Base-by-base conservation (phyloP, 92 coral and sea anemone genomes). In the Heliopora coerulea region DNA sequence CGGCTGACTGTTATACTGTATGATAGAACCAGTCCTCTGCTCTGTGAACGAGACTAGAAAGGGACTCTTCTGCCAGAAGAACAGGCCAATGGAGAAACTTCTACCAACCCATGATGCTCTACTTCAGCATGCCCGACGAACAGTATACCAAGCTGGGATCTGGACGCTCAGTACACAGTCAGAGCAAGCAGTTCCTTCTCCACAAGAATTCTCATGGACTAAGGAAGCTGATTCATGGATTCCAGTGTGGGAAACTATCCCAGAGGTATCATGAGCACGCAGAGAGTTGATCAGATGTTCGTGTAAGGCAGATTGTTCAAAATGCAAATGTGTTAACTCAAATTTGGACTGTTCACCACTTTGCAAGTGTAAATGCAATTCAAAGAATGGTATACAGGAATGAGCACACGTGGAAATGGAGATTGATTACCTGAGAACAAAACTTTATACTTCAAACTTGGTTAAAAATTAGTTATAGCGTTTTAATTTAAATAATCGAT, bases 241-340 rank as follows among this genome's bases (percentile, higher is more conserved):
- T 56, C 83, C 68, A 27, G 66, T 79, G 1, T 79, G 83, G 83
- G 1, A 68, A 1, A 52, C 57, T 3, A 3, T 79, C 1, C 83
- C 77, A 17, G 77, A 79, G 68, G 77, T 68, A 3, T 37, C 82
- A 12, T 62, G 63, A 62, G 82, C 74, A 0, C 63, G 82, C 74
- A 42, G 27, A 10, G 60, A 77, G 26, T 29, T 74, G 3, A 26
- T 74, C 2, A 74, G 56, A 49, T 74, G 79, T 32, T 48, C 49
- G 3, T 74, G 79, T 37, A 57, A 74, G 21, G 30, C 0, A 27
- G 68, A 48, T 3, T 74, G 79, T 37, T 18, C 25, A 35, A 3
- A 2, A 39, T 76, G 73, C 26, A 76, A 62, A 52, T 76, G 73
- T 61, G 12, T 28, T 28, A 76, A 76, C 28, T 58, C 81, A 33